Percentiles rank a stretch among this genome's conserved stretches.
Evolutionary conservation across 2,113 vertebrate species (phyloP).

Genomic region (Rynchops niger): DNA sequence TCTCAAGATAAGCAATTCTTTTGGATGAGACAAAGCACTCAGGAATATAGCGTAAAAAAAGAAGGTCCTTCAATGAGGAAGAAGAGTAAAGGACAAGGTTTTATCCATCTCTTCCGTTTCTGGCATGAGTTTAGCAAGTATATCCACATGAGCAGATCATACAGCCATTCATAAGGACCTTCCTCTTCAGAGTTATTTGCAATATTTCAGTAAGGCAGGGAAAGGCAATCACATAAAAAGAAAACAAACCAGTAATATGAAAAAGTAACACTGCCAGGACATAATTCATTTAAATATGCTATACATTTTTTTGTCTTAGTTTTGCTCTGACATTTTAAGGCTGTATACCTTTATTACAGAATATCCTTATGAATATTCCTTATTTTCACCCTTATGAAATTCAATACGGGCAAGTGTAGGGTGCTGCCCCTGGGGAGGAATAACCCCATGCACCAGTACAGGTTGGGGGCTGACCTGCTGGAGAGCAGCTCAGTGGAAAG

Average conservation of each 20-base stretch:
- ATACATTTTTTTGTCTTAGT: not conserved
- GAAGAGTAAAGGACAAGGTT: not conserved
- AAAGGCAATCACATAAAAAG: not conserved
- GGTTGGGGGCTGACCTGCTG: no score
- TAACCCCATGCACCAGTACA: no score
- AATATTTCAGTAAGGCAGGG: not conserved
- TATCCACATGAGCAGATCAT: not conserved
- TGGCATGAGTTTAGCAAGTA: not conserved
- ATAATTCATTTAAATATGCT: not conserved
- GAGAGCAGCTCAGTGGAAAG: no score
- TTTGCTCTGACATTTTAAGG: not conserved
- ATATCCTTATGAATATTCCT: no score
- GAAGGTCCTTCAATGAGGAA: not conserved
- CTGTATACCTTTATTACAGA: not conserved
- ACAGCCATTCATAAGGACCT: not conserved
- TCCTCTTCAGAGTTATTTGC: not conserved
- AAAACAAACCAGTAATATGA: not conserved
- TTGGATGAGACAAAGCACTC: not conserved
- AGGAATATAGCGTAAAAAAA: not conserved
- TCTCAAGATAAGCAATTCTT: not conserved
- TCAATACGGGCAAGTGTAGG: no score
- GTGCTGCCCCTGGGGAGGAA: no score
- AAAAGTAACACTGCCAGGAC: not conserved
- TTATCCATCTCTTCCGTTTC: not conserved
- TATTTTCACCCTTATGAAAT: no score